Percentiles rank a stretch among this genome's conserved stretches.
These are phyloP conservation scores for Harpalus rufipes DNA, from an alignment of 2,888 invertebrate species.

Conservation along the genomic window DNA sequence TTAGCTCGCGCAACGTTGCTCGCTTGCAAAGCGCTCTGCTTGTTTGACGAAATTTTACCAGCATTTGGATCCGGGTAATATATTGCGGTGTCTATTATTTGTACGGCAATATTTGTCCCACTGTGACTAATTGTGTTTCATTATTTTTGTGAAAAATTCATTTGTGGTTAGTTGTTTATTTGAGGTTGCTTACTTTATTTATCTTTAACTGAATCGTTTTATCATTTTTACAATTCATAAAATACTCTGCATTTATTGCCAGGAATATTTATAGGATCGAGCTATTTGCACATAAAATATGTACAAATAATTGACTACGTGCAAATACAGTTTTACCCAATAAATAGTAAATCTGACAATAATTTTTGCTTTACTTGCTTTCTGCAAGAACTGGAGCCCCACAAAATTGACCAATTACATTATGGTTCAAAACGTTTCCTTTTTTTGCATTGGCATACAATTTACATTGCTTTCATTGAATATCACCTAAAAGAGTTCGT, in stretches of 20 bases:
- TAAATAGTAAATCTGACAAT: too few species aligned
- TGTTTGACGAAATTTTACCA: slow-evolving; percentile 64
- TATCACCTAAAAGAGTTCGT: too few species aligned
- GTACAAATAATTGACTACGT: too few species aligned
- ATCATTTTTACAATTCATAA: not conserved
- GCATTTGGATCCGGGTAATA: slow-evolving; percentile 48
- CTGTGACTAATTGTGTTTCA: slow-evolving; percentile 31
- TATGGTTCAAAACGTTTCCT: too few species aligned
- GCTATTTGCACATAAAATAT: too few species aligned
- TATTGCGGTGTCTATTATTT: slow-evolving; percentile 55
- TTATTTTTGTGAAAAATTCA: slow-evolving; percentile 31
- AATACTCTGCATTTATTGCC: not conserved
- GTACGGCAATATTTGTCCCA: slow-evolving; percentile 33
- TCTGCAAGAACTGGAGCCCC: too few species aligned
- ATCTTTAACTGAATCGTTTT: not conserved
- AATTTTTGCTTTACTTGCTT: too few species aligned
- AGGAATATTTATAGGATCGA: too few species aligned
- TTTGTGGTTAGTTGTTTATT: slow-evolving; percentile 9
- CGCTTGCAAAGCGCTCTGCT: slow-evolving; percentile 13
- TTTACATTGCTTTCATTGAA: too few species aligned
- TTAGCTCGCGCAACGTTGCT: slow-evolving; percentile 38
- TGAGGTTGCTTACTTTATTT: not conserved
- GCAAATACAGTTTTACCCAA: too few species aligned
- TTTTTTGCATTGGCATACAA: too few species aligned
- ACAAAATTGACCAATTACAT: too few species aligned